Conservation (phyloP, 2,888 invertebrate genomes). For the Drosophila vallismaia region DNA sequence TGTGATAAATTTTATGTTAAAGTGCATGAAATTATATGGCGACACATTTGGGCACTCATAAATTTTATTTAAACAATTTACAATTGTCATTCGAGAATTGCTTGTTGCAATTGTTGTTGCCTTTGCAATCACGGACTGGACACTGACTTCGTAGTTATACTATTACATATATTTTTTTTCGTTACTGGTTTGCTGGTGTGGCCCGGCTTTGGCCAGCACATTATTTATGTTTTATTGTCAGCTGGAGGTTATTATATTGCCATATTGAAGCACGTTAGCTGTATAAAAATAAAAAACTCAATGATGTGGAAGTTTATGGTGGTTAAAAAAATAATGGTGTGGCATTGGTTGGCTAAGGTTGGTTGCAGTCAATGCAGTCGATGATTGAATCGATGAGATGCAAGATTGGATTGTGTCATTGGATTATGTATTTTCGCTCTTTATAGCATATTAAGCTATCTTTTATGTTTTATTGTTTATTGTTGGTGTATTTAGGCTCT, state of each 20-base stretch:
- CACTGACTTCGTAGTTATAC: conserved; percentile 19
- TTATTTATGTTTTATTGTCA: conserved; percentile 54
- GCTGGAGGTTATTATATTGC: conserved; percentile 47
- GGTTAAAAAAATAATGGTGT: neutral
- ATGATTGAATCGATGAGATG: neutral
- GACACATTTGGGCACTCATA: conserved; percentile 80
- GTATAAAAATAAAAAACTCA: conserved; percentile 23
- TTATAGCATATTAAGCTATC: neutral
- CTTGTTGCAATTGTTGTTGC: conserved; percentile 49
- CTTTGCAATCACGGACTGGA: conserved; percentile 26
- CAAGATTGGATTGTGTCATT: neutral
- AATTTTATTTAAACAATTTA: conserved; percentile 79
- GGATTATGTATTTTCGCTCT: no score
- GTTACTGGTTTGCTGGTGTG: conserved; percentile 18
- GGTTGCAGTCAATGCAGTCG: neutral
- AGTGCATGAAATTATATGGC: conserved; percentile 81
- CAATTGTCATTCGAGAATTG: conserved; percentile 76
- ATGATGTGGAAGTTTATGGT: conserved; percentile 19
- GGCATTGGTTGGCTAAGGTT: conserved; percentile 5
- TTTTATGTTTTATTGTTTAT: neutral
- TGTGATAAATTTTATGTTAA: conserved; percentile 82
- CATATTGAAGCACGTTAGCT: conserved; percentile 36
- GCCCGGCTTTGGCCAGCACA: conserved; percentile 44
- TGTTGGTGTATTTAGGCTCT: no score
- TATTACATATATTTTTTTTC: conserved; percentile 7